A percentile compares a stretch with the other conserved stretches of the same genome.
phyloP scores from a whole-genome alignment of 1,140 invertebrate species.

The Rhopalosiphum maidis region DNA sequence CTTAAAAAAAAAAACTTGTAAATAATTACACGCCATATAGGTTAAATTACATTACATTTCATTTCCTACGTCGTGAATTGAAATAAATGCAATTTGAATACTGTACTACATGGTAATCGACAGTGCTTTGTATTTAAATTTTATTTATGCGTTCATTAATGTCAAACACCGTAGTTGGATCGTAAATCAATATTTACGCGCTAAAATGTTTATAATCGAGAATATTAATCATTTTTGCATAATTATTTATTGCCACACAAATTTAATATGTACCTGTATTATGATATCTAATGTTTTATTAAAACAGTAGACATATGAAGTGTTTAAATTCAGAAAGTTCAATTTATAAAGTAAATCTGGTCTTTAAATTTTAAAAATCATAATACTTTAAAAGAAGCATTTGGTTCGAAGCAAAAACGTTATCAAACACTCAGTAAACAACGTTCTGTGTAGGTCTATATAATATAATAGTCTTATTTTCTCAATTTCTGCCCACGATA shows the following conservation, averaged over 20 bases:
- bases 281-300: background rate
- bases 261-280: background rate
- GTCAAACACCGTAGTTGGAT: background rate
- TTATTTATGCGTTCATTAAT: background rate
- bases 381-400: background rate
- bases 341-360: conserved; percentile 15
- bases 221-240: background rate
- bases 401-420: background rate
- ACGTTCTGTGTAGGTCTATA: background rate
- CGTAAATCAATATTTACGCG: background rate
- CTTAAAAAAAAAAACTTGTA: background rate
- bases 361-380: background rate
- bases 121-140: conserved; percentile 32
- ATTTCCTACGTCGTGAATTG: background rate
- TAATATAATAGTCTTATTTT: too few species aligned
- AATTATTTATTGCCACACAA: background rate
- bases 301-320: background rate
- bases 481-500: background rate
- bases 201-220: background rate
- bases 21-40: background rate
- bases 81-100: conserved; percentile 18
- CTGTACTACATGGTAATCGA: background rate
- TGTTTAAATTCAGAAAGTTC: background rate
- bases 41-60: background rate
- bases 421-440: background rate